These are phyloP conservation scores for Tubiluchus corallicola DNA, from an alignment of 2,888 invertebrate species.

Conservation along the genomic window DNA sequence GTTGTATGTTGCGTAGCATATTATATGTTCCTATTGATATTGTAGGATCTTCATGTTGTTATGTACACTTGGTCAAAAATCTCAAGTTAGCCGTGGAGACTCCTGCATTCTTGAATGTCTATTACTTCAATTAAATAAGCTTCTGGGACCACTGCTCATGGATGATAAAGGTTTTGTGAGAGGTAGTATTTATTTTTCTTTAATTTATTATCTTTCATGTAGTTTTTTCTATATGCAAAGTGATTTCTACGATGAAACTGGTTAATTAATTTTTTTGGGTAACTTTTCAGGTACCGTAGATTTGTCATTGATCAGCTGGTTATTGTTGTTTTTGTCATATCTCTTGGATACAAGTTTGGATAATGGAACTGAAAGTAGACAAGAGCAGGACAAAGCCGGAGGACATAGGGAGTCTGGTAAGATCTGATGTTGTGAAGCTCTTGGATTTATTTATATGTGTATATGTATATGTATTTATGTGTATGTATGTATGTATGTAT, in stretches of 20 bases:
- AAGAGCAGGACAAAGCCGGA: no score
- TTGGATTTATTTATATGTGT: no score
- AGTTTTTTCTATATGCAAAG: no score
- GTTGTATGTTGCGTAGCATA: background rate
- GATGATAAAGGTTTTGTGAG: slow-evolving; percentile 7
- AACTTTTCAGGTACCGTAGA: slow-evolving; percentile 33
- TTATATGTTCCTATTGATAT: slow-evolving; percentile 11
- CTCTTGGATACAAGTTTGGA: no score
- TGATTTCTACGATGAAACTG: no score
- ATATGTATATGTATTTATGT: no score
- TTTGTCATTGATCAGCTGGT: slow-evolving; percentile 49
- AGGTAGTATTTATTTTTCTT: background rate
- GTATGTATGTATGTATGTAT: no score
- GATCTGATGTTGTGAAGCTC: no score
- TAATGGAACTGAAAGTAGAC: no score
- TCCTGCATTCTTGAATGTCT: slow-evolving; percentile 27
- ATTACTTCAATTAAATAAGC: slow-evolving; percentile 20
- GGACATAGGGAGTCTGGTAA: no score
- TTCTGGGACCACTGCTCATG: slow-evolving; percentile 17
- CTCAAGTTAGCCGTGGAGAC: slow-evolving; percentile 40
- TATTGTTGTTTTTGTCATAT: slow-evolving; percentile 51
- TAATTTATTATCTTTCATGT: no score
- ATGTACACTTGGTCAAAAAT: slow-evolving; percentile 67
- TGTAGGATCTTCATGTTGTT: slow-evolving; percentile 61
- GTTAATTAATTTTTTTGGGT: slow-evolving; percentile 5